Evolutionary conservation across 1,140 invertebrate species (phyloP), one percentile per base, ranked within the genome.

Genomic region (Drosophila nigromelanica): DNA sequence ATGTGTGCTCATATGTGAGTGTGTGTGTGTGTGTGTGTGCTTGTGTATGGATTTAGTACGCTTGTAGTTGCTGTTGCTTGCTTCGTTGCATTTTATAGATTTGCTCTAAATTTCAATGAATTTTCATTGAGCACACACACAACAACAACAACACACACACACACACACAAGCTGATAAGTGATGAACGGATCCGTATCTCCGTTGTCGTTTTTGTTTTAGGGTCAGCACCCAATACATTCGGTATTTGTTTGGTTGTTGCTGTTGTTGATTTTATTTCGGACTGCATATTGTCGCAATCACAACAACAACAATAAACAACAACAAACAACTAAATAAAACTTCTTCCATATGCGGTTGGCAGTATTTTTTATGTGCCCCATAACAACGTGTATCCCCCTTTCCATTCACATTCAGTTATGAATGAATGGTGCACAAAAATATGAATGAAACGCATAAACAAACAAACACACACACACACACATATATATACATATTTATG

Each of bases 51-150:
- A 27, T 52, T 67, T 56, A 50, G 78, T 73, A 50, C 45, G 50
- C 33, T 74, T 66, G 76, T 67, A 62, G 66, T 75, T 43, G 30
- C 42, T 45, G 43, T 59, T 69, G 81, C 45, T 71, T 79, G 82
- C 79, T 80, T 83, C 62, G 83, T 61, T 89, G 83, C 83, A 89
- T 83, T 89, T 89, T 89, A 87, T 87, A 89, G 83, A 87, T 87
- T 87, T 76, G 83, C 81, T 89, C 83, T 83, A 89, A 83, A 89
- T 89, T 89, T 89, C 76, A 89, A 89, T 89, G 73, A 89, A 83
- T 89, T 89, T 82, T 89, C 83, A 89, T 89, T 89, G 83, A 89
- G 72, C 69, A 69, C 69, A 72, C 76, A 58, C 72, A 73, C 54
- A 27, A 27, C 27, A 27, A 0, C 5, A 27, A 27, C 27, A 27